phyloP scores from a whole-genome alignment of 2,113 vertebrate species.

The Cynopterus brachyotis region DNA sequence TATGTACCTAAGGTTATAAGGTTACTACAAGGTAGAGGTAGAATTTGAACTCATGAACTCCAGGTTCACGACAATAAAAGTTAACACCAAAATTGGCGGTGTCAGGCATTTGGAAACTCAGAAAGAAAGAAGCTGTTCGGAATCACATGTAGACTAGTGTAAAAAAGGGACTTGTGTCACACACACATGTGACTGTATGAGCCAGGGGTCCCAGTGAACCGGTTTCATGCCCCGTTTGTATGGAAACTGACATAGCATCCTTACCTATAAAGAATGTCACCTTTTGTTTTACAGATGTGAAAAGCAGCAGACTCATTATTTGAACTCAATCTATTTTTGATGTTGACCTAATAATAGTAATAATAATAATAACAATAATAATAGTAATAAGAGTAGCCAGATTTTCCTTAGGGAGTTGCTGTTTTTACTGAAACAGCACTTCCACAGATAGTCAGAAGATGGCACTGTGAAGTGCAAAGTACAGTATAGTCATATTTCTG shows the following conservation, averaged over 20 bases:
- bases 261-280: neutral
- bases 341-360: rapidly evolving
- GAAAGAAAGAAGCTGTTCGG: neutral
- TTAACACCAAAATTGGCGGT: neutral
- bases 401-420: neutral
- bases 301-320: neutral
- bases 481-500: neutral
- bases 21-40: neutral
- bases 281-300: neutral
- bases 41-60: neutral
- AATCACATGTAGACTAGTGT: neutral
- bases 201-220: rapidly evolving
- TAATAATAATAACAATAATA: neutral
- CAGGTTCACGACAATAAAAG: neutral
- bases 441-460: slow-evolving; percentile 38
- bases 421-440: neutral
- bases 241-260: neutral
- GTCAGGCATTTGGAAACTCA: neutral
- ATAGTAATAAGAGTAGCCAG: neutral
- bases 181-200: rapidly evolving
- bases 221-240: neutral
- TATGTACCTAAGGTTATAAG: neutral
- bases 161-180: neutral
- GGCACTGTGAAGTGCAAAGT: slow-evolving; percentile 30
- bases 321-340: neutral